phyloP scores from a whole-genome alignment of 2,797 vertebrate species.

The Neosilurus mollespiculum region DNA sequence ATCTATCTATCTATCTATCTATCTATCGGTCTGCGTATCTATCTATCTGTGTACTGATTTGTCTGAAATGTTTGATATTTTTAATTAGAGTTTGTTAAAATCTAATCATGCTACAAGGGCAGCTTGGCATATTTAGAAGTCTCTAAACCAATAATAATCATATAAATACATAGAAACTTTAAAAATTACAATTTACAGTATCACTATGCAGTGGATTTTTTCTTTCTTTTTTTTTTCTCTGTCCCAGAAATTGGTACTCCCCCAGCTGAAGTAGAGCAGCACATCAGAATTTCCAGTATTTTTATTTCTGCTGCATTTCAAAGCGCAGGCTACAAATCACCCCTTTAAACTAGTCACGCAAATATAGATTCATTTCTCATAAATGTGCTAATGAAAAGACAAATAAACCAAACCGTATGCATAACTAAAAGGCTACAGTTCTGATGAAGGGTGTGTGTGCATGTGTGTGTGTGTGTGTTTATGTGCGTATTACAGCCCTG shows the following conservation, averaged over 20 bases:
- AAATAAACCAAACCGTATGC: background rate
- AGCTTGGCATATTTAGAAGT: background rate
- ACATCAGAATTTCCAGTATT: background rate
- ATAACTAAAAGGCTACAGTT: background rate
- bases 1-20: no score
- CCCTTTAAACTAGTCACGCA: background rate
- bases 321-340: background rate
- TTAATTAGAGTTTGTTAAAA: background rate
- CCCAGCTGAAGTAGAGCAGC: background rate
- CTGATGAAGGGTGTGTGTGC: background rate
- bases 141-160: background rate
- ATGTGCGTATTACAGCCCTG: constrained; percentile 78
- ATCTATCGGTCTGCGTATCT: no score
- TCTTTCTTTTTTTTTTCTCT: background rate
- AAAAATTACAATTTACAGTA: background rate
- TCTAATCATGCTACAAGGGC: background rate
- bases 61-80: background rate
- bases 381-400: background rate
- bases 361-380: background rate
- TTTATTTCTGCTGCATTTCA: background rate
- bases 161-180: background rate
- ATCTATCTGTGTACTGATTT: no score
- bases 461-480: constrained; percentile 16
- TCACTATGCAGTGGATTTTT: background rate
- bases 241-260: background rate